These are phyloP conservation scores for Zosterops pallidus DNA, from an alignment of 2,113 vertebrate genomes.

Conservation along the genomic window DNA sequence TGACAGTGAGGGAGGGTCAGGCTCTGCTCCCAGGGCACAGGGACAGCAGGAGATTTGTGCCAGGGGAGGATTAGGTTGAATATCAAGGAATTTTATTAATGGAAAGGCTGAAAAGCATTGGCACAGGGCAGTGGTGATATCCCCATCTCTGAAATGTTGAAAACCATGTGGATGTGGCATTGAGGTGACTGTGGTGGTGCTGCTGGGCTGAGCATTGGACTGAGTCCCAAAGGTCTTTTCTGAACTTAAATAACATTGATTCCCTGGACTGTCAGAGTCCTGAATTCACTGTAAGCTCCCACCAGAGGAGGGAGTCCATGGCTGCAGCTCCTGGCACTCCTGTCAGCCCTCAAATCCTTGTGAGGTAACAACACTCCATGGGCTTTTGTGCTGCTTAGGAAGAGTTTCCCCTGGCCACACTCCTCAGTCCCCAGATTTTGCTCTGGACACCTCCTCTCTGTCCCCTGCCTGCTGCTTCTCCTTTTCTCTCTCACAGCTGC, in stretches of 20 bases:
- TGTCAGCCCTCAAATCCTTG: not conserved
- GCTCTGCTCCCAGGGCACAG: not conserved
- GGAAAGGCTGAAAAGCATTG: not conserved
- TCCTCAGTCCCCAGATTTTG: not conserved
- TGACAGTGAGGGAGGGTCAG: not conserved
- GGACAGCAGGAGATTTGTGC: not conserved
- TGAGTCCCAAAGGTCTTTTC: not conserved
- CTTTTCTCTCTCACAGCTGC: not conserved
- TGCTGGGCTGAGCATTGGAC: not conserved
- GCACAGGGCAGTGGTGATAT: not conserved
- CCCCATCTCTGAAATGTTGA: not conserved
- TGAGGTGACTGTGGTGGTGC: not conserved
- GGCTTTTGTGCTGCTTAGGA: not conserved
- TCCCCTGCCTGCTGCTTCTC: not conserved
- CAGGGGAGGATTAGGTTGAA: not conserved
- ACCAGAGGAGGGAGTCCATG: slow-evolving; percentile 33
- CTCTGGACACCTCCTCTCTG: not conserved
- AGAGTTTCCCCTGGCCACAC: not conserved
- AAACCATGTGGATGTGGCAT: not conserved
- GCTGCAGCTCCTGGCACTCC: not conserved
- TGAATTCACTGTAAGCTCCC: not conserved
- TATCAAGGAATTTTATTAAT: not conserved
- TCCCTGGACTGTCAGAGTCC: not conserved
- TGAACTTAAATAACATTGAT: not conserved
- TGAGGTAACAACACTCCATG: rapidly evolving